phyloP scores from a whole-genome alignment of 2,888 invertebrate genomes.

The Drosophila atripex region DNA sequence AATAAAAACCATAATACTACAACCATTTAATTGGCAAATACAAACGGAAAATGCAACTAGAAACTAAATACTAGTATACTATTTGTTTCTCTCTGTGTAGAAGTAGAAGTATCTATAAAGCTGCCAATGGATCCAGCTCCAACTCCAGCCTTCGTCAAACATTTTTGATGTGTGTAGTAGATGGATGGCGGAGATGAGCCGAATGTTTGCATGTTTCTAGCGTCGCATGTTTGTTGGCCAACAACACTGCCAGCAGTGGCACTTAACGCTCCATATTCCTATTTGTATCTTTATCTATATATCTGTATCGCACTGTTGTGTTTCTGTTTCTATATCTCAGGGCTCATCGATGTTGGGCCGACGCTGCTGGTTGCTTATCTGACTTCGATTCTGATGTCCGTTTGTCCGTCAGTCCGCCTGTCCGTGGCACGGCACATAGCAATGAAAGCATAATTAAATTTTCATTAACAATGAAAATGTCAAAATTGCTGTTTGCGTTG shows the following conservation, averaged over 20 bases:
- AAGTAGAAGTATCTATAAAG: conserved; percentile 17
- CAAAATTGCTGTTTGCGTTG: conserved; percentile 52
- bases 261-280: conserved; percentile 25
- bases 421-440: conserved; percentile 29
- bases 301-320: no score
- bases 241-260: neutral
- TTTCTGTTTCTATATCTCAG: conserved; percentile 8
- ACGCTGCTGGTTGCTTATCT: no score
- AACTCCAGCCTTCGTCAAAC: conserved; percentile 49
- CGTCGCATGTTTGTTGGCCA: conserved; percentile 44
- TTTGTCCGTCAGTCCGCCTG: neutral
- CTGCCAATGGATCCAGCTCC: no score
- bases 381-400: no score
- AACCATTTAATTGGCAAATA: neutral
- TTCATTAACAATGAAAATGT: conserved; percentile 75
- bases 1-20: neutral
- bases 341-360: no score
- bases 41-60: no score
- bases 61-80: neutral
- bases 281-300: conserved; percentile 16
- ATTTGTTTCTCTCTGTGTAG: neutral
- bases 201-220: conserved; percentile 40
- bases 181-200: no score
- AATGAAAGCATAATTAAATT: conserved; percentile 71
- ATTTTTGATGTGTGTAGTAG: conserved; percentile 22